These are phyloP conservation scores for Acanthurus lineatus DNA, from an alignment of 2,797 vertebrate species.

Conservation along the genomic window DNA sequence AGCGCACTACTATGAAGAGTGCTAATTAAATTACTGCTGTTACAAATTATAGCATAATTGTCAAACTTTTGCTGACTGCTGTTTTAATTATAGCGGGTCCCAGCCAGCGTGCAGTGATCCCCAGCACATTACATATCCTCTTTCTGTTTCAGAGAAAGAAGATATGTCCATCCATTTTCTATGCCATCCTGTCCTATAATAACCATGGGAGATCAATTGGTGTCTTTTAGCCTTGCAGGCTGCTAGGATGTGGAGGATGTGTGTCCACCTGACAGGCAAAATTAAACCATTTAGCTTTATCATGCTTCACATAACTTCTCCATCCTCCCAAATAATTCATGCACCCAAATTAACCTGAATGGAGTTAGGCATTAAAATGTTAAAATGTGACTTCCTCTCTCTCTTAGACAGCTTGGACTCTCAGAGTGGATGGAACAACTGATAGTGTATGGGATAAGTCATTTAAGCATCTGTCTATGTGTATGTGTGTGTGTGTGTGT, in stretches of 20 bases:
- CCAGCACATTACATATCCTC: conserved; percentile 60
- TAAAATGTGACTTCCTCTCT: conserved; percentile 21
- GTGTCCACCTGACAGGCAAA: conserved; percentile 59
- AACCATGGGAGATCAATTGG: conserved; percentile 71
- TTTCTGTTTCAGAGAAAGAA: conserved; percentile 42
- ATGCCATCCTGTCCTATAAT: conserved; percentile 52
- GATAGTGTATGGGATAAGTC: conserved; percentile 25
- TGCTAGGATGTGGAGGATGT: conserved; percentile 60
- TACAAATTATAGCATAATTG: conserved; percentile 64
- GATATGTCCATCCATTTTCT: conserved; percentile 60
- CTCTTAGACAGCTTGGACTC: conserved; percentile 22
- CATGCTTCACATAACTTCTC: conserved; percentile 52
- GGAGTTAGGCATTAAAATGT: conserved; percentile 23
- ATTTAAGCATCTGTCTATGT: conserved; percentile 40
- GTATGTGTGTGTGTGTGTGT: conserved; percentile 20
- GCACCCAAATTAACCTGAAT: conserved; percentile 50
- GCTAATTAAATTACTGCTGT: conserved; percentile 62
- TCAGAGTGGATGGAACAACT: neutral
- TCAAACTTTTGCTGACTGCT: conserved; percentile 69
- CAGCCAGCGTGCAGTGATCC: conserved; percentile 58
- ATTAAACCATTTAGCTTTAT: conserved; percentile 64
- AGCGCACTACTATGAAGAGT: conserved; percentile 39
- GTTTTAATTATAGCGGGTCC: conserved; percentile 62
- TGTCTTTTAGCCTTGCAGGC: conserved; percentile 66
- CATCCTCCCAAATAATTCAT: conserved; percentile 46